Conservation (phyloP, 2,113 vertebrate genomes). For the Vireo altiloquus region DNA sequence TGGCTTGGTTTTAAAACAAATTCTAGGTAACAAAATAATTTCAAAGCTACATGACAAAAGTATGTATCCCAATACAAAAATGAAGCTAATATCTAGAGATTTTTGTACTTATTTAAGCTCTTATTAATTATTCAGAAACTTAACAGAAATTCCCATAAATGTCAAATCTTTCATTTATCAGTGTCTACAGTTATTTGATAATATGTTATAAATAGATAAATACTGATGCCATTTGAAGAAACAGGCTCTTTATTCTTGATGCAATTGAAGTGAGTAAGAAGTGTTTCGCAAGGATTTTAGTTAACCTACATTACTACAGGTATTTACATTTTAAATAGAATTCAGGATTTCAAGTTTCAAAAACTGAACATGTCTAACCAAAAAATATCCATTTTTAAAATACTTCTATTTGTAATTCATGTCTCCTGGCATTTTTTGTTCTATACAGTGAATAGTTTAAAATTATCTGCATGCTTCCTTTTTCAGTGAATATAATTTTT, state of each 20-base stretch:
- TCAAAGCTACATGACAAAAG: background rate
- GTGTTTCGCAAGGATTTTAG: background rate
- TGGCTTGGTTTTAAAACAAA: background rate
- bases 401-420: background rate
- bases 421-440: background rate
- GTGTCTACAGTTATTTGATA: background rate
- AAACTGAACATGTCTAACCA: background rate
- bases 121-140: background rate
- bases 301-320: background rate
- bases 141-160: background rate
- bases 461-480: background rate
- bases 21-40: background rate
- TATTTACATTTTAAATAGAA: background rate
- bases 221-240: background rate
- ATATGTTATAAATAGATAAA: background rate
- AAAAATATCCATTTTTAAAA: background rate
- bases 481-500: background rate
- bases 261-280: background rate
- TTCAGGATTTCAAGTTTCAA: background rate
- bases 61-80: background rate
- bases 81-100: background rate
- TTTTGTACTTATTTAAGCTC: background rate
- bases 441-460: background rate
- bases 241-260: background rate
- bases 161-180: background rate